Conservation (phyloP, 2,888 invertebrate species). For the Thera obeliscata region DNA sequence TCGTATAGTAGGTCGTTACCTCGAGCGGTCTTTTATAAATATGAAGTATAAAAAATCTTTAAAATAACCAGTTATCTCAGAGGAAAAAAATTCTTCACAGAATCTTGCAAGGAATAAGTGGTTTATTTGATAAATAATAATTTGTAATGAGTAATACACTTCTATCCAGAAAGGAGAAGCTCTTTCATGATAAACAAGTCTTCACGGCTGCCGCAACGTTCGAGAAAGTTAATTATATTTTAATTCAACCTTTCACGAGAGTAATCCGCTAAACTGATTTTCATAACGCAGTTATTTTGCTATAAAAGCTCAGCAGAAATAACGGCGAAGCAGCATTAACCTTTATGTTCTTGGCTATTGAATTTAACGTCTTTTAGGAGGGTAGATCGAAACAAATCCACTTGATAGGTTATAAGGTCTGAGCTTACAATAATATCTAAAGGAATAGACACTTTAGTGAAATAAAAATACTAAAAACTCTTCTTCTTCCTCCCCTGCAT, state of each 20-base stretch:
- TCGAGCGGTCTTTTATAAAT: no score
- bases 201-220: slow-evolving; percentile 14
- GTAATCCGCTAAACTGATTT: slow-evolving; percentile 29
- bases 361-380: background rate
- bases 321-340: slow-evolving; percentile 9
- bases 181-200: slow-evolving; percentile 11
- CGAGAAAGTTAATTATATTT: slow-evolving; percentile 32
- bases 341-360: slow-evolving; percentile 1
- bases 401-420: background rate
- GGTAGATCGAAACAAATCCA: background rate
- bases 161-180: background rate
- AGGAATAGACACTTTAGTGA: no score
- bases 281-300: slow-evolving; percentile 24
- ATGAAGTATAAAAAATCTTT: no score
- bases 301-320: slow-evolving; percentile 28
- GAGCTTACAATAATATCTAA: background rate
- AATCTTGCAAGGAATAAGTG: no score
- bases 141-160: background rate
- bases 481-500: no score
- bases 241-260: slow-evolving; percentile 31
- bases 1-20: no score
- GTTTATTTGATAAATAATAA: background rate
- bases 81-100: no score
- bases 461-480: no score
- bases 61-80: no score